phyloP scores from a whole-genome alignment of 2,797 vertebrate species.

The Sylvia borin region DNA sequence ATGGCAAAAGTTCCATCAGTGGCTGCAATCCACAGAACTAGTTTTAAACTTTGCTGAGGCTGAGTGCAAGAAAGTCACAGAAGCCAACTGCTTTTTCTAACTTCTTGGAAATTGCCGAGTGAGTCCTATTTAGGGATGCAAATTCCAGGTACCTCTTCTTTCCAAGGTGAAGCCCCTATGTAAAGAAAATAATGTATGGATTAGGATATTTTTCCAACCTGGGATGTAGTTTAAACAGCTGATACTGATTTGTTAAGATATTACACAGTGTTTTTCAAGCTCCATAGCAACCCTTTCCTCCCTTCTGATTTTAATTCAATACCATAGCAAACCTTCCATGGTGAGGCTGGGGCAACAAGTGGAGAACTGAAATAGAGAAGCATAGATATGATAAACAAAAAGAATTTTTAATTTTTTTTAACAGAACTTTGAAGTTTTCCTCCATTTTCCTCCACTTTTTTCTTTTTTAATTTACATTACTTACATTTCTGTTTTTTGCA shows the following conservation, averaged over 20 bases:
- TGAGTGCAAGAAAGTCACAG: neutral
- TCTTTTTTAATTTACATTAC: neutral
- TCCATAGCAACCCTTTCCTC: neutral
- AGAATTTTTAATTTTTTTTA: neutral
- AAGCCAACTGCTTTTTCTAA: neutral
- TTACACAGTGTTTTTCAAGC: neutral
- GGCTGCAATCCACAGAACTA: neutral
- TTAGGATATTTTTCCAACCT: neutral
- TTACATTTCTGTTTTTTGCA: neutral
- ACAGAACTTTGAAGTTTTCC: accelerated
- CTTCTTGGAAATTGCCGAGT: neutral
- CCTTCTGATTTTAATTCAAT: neutral
- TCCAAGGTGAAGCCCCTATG: neutral
- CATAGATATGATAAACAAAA: neutral
- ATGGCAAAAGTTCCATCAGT: neutral
- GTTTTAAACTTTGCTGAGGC: neutral
- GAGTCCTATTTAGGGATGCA: neutral
- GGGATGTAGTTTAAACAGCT: neutral
- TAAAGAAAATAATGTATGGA: neutral
- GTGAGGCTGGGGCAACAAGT: neutral
- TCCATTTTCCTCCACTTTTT: neutral
- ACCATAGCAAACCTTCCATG: accelerated
- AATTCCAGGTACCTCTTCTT: neutral
- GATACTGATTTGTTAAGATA: neutral
- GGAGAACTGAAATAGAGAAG: neutral